These are phyloP conservation scores for Polyommatus icarus DNA, from an alignment of 2,888 invertebrate species.

Conservation along the genomic window DNA sequence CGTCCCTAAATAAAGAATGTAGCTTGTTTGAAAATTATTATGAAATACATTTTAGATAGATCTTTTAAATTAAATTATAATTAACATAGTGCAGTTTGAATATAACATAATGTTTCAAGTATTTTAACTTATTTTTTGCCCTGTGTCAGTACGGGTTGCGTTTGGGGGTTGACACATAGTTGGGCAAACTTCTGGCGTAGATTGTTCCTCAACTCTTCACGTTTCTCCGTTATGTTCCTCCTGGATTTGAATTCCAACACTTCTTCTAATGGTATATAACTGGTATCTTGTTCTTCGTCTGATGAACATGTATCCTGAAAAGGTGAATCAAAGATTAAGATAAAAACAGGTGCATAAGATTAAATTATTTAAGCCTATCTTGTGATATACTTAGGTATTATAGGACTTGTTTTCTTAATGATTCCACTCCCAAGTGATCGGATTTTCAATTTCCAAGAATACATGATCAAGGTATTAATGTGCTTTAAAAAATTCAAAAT, in stretches of 20 bases:
- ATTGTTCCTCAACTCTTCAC: slow-evolving; percentile 90
- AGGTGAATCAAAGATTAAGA: background rate
- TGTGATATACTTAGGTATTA: no score
- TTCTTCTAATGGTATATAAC: slow-evolving; percentile 93
- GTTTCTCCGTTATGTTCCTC: slow-evolving; percentile 88
- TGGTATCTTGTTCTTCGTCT: slow-evolving; percentile 87
- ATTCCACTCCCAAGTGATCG: no score
- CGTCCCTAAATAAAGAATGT: slow-evolving; percentile 5
- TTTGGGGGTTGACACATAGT: slow-evolving; percentile 82
- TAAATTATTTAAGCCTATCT: background rate
- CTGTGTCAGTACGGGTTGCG: slow-evolving; percentile 44
- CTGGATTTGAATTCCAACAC: slow-evolving; percentile 92
- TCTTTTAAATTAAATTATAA: slow-evolving; percentile 8
- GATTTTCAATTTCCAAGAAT: no score
- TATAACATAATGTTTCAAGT: slow-evolving; percentile 40
- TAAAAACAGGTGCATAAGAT: background rate
- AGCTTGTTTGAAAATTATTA: slow-evolving; percentile 19
- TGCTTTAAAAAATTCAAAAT: no score
- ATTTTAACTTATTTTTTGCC: slow-evolving; percentile 55
- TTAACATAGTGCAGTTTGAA: slow-evolving; percentile 48
- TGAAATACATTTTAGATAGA: background rate
- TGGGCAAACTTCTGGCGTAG: slow-evolving; percentile 91
- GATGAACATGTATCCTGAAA: slow-evolving; percentile 88
- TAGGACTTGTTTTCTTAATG: no score
- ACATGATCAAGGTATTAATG: no score